These are phyloP conservation scores for Bathynomus jamesi DNA, from an alignment of 1,140 invertebrate genomes.

Conservation along the genomic window DNA sequence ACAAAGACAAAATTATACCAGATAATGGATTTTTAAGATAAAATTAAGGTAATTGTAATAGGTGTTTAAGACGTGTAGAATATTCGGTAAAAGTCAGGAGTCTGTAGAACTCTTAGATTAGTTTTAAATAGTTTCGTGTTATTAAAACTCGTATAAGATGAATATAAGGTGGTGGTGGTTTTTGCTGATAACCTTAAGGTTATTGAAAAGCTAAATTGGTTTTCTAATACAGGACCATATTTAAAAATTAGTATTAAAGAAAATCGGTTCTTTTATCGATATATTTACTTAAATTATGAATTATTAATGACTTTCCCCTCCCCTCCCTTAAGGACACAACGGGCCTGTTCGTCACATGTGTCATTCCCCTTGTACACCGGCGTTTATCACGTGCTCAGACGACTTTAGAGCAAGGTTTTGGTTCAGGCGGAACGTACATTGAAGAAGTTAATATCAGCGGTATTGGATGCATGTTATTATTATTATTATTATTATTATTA, in stretches of 20 bases:
- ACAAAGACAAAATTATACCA: too few relatives aligned
- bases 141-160: background rate
- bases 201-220: background rate
- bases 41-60: too few relatives aligned
- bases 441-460: too few relatives aligned
- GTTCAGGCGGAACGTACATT: constrained; percentile 54
- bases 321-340: constrained; percentile 65
- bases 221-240: background rate
- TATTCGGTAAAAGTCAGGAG: too few relatives aligned
- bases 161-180: background rate
- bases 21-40: too few relatives aligned
- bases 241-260: background rate
- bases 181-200: background rate
- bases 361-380: constrained; percentile 87
- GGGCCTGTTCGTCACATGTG: constrained; percentile 83
- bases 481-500: too few relatives aligned
- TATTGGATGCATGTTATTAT: too few relatives aligned
- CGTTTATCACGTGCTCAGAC: constrained; percentile 96
- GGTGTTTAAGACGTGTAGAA: too few relatives aligned
- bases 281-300: background rate
- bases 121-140: too few relatives aligned
- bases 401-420: constrained; percentile 95
- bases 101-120: too few relatives aligned
- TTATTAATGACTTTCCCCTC: background rate
- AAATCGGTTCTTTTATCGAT: background rate